These are phyloP conservation scores for Sceloporus tristichus DNA, from an alignment of 2,113 vertebrate species.

Conservation along the genomic window DNA sequence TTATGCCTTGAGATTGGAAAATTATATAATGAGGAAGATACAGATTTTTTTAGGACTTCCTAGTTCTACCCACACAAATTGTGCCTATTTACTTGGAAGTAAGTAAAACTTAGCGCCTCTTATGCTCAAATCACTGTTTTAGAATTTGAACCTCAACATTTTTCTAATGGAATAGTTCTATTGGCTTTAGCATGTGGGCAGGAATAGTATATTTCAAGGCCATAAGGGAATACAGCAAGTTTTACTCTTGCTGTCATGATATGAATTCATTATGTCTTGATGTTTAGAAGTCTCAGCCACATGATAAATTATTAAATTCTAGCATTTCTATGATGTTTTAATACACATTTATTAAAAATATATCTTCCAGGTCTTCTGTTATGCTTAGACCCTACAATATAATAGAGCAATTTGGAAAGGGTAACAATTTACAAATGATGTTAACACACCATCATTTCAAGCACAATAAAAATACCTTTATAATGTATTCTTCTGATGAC, in stretches of 20 bases:
- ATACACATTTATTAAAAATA: not conserved
- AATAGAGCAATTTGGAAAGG: not conserved
- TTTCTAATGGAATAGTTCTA: not conserved
- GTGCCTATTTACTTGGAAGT: not conserved
- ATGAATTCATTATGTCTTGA: not conserved
- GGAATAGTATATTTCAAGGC: not conserved
- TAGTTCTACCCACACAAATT: not conserved
- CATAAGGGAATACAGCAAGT: not conserved
- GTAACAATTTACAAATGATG: not conserved
- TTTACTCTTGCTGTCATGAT: not conserved
- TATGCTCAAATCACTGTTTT: not conserved
- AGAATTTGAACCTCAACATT: not conserved
- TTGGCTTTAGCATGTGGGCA: not conserved
- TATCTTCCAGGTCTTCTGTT: not conserved
- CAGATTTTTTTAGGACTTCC: too few species aligned
- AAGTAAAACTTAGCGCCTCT: not conserved
- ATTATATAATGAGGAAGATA: too few species aligned
- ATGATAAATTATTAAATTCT: constrained; percentile 6
- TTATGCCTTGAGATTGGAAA: too few species aligned
- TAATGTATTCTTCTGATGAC: not conserved
- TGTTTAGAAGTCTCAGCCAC: constrained; percentile 14
- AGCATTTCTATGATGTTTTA: constrained; percentile 2
- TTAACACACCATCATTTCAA: constrained; percentile 17
- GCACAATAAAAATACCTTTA: not conserved
- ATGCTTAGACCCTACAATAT: not conserved